These are phyloP conservation scores for Isaurus tuberculatus DNA, from an alignment of 92 coral and sea anemone species.

Conservation along the genomic window DNA sequence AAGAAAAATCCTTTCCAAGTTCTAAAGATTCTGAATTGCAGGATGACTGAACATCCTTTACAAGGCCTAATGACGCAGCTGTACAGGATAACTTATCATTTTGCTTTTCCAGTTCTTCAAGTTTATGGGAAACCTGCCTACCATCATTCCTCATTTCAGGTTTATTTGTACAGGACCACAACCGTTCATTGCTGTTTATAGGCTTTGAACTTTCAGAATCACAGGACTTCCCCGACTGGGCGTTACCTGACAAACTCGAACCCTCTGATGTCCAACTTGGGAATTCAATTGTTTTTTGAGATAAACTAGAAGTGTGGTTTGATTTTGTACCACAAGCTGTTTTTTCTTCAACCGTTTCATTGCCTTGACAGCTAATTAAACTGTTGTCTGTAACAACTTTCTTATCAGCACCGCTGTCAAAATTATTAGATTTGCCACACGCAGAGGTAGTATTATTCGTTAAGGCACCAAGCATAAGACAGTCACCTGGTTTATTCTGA, in stretches of 20 bases:
- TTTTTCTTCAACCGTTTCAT: neutral
- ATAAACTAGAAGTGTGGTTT: neutral
- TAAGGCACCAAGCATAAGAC: neutral
- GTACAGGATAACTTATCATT: neutral
- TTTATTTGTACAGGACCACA: neutral
- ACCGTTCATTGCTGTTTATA: neutral
- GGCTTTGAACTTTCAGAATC: neutral
- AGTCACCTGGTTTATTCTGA: neutral
- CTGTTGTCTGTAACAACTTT: neutral
- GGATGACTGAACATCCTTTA: neutral
- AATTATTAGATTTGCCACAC: neutral
- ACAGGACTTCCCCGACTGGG: neutral
- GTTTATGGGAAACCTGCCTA: neutral
- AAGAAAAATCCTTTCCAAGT: neutral
- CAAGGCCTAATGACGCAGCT: neutral
- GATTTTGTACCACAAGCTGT: neutral
- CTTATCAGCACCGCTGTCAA: neutral
- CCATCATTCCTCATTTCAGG: neutral
- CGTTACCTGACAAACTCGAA: neutral
- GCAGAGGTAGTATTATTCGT: neutral
- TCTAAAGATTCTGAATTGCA: neutral
- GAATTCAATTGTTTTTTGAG: neutral
- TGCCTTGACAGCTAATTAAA: neutral
- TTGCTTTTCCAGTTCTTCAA: neutral
- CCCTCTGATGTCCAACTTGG: neutral